These are phyloP conservation scores for Telmatochromis sp. DNA, from an alignment of 2,113 vertebrate species.

Conservation along the genomic window DNA sequence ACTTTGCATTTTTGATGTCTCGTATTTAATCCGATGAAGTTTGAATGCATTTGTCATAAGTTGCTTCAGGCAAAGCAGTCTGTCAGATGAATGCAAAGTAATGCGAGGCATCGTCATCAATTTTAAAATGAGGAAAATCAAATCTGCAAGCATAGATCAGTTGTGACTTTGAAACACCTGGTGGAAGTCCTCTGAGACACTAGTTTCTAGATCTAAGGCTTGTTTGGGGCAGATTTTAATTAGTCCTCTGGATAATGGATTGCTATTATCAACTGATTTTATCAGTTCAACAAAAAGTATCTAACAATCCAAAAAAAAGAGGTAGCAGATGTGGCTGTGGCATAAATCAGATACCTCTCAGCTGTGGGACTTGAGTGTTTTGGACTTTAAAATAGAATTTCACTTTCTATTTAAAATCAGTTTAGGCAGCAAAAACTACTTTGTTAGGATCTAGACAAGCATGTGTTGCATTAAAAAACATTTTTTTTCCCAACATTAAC, in stretches of 20 bases:
- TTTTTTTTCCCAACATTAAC: not conserved
- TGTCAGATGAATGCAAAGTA: not conserved
- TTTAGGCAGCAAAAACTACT: not conserved
- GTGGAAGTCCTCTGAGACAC: not conserved
- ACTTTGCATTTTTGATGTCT: not conserved
- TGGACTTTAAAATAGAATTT: not conserved
- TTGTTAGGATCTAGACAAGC: not conserved
- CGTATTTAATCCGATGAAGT: not conserved
- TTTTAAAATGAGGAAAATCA: not conserved
- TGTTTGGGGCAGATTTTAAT: not conserved
- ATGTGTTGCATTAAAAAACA: not conserved
- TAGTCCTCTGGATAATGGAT: not conserved
- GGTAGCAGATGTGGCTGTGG: not conserved
- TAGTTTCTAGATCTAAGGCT: not conserved
- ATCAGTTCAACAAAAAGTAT: not conserved
- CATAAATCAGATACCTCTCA: not conserved
- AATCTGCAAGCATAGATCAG: not conserved
- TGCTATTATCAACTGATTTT: not conserved
- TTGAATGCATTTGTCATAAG: not conserved
- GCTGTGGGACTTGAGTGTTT: not conserved
- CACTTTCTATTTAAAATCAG: not conserved
- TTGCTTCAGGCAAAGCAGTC: not conserved
- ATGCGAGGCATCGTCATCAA: not conserved
- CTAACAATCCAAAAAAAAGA: not conserved
- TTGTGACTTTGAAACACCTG: not conserved